Percentiles rank a stretch among this genome's conserved stretches.
Evolutionary conservation across 2,797 vertebrate species (phyloP).

Genomic region (Limnodromus scolopaceus): DNA sequence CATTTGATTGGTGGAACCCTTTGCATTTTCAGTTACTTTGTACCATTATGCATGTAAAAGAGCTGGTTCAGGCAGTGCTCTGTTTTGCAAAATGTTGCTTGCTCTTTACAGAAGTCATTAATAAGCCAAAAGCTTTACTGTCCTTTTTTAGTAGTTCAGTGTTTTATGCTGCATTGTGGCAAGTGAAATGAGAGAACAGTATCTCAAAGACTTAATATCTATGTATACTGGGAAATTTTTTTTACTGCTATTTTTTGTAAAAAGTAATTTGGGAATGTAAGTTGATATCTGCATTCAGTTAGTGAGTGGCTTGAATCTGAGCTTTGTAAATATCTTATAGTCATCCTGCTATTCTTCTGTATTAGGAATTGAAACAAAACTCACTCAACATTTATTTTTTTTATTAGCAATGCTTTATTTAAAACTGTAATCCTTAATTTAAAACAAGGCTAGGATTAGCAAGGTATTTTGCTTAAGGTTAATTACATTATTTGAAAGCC

Average conservation of each 20-base stretch:
- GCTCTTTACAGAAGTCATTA: neutral
- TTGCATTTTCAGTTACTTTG: neutral
- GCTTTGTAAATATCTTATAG: neutral
- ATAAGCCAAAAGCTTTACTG: neutral
- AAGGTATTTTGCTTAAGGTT: neutral
- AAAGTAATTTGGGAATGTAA: neutral
- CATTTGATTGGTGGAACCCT: neutral
- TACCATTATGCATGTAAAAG: neutral
- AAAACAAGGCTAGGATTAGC: neutral
- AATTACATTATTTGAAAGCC: neutral
- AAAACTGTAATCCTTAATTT: neutral
- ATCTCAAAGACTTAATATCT: neutral
- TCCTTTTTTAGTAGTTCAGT: neutral
- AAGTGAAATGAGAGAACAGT: neutral
- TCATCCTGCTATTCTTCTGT: neutral
- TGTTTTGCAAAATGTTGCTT: neutral
- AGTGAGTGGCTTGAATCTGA: neutral
- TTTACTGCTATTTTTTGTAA: neutral
- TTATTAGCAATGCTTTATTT: neutral
- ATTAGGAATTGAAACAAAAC: neutral
- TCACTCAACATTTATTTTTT: neutral
- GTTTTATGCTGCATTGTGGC: conserved; percentile 1
- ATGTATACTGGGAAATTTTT: neutral
- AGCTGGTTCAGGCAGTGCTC: neutral
- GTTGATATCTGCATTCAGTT: neutral